Percentiles rank a stretch among this genome's conserved stretches.
Conservation (phyloP, 1,140 invertebrate species). For the Tetragnatha versicolor region DNA sequence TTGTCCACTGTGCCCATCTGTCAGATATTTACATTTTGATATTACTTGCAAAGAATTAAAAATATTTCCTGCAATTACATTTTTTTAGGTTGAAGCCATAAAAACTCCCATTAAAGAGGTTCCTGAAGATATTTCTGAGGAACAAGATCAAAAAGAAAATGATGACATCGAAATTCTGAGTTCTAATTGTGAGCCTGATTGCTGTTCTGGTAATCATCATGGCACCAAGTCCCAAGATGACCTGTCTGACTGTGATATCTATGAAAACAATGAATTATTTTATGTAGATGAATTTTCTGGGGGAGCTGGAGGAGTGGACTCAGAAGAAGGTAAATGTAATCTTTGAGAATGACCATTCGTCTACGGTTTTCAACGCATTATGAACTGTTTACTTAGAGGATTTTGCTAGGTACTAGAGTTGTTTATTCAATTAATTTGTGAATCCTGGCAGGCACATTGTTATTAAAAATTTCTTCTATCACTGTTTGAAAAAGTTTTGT, state of each 20-base stretch:
- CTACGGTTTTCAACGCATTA: too few species aligned
- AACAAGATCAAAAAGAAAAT: conserved; percentile 15
- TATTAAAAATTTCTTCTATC: too few species aligned
- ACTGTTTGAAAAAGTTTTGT: too few species aligned
- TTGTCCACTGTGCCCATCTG: too few species aligned
- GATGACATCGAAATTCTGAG: conserved; percentile 32
- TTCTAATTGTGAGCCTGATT: background rate
- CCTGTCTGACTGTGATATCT: conserved; percentile 32
- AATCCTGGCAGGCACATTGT: too few species aligned
- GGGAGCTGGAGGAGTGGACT: background rate
- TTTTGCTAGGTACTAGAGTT: too few species aligned
- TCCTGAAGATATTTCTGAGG: background rate
- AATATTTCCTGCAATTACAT: background rate
- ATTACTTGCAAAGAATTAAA: background rate
- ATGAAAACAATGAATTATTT: background rate
- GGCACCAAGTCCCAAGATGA: background rate
- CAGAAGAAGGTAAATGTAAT: conserved; percentile 43
- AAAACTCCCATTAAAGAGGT: background rate
- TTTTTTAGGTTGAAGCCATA: background rate
- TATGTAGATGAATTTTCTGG: background rate
- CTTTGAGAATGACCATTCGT: too few species aligned
- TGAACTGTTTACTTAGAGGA: too few species aligned
- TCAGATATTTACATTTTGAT: background rate
- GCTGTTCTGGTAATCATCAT: background rate
- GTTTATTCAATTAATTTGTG: too few species aligned